Conservation (phyloP, 1,140 invertebrate genomes). For the Hyposmocoma kahamanoa region DNA sequence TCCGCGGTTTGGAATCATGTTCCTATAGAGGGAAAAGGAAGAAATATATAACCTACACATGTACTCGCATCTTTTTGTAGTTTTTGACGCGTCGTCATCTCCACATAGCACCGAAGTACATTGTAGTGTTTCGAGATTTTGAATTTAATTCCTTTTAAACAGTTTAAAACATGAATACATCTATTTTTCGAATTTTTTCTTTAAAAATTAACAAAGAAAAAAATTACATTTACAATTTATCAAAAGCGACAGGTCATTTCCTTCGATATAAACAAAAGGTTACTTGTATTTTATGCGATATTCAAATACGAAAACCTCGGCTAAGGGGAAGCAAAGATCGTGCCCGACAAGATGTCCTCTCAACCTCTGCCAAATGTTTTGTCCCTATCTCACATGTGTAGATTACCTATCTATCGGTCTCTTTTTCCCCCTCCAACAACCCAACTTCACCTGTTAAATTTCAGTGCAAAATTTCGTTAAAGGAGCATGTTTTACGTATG, state of each 20-base stretch:
- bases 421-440: conserved; percentile 8
- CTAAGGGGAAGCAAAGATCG: conserved; percentile 5
- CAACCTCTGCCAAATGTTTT: conserved; percentile 15
- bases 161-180: too few relatives aligned
- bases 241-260: background rate
- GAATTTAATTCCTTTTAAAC: too few relatives aligned
- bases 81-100: too few relatives aligned
- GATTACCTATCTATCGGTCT: conserved; percentile 9
- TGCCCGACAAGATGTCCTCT: conserved; percentile 23
- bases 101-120: too few relatives aligned
- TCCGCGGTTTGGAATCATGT: too few relatives aligned
- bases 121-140: too few relatives aligned
- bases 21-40: too few relatives aligned
- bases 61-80: too few relatives aligned
- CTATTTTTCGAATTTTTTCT: too few relatives aligned
- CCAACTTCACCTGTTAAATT: conserved; percentile 18
- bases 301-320: conserved; percentile 8
- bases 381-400: conserved; percentile 6
- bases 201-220: background rate
- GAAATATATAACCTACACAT: too few relatives aligned
- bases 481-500: conserved; percentile 19
- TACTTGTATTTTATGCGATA: conserved; percentile 3
- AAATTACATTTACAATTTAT: background rate
- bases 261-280: background rate
- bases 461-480: conserved; percentile 17